Evolutionary conservation across 1,140 invertebrate genomes (phyloP), one percentile per base, ranked within the genome.

Genomic region (Tetranychus urticae): DNA sequence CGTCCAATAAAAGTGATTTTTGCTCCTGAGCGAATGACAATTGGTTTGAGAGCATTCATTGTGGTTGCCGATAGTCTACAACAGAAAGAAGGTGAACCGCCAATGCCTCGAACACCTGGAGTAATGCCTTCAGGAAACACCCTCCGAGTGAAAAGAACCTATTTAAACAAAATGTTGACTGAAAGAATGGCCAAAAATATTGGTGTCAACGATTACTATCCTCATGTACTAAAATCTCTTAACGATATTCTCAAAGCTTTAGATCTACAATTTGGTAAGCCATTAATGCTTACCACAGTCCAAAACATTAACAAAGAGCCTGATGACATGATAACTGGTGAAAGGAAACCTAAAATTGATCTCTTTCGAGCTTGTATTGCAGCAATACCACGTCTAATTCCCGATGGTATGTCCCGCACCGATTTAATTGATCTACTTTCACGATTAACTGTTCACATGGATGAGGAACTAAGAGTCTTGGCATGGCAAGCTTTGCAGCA

Each of bases 51-150:
- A 67, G 92, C 96, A 0, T 97, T 99, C 70, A 77, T 99, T 2
- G 93, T 98, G 1, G 93, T 99, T 10, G 92, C 94, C 14, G 94
- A 99, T 71, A 93, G 89, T 69, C 74, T 98, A 31, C 93, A 99
- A 70, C 94, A 98, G 73, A 96, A 97, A 71, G 96, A 98, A 73
- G 92, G 77, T 84, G 90, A 97, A 71, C 93, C 92, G 8, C 90
- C 91, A 0, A 97, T 97, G 91, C 92, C 92, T 0, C 78, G 90
- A 65, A 90, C 89, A 0, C 86, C 91, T 57, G 88, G 88, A 0
- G 87, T 89, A 1, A 74, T 96, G 47, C 92, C 92, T 0, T 96
- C 90, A 1, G 91, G 89, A 1, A 91, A 91, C 72, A 93, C 93
- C 0, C 77, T 97, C 57, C 74, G 88, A 39, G 87, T 96, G 0